Base-by-base conservation (phyloP, 2,888 invertebrate genomes). In the Lithophane semibrunnea region DNA sequence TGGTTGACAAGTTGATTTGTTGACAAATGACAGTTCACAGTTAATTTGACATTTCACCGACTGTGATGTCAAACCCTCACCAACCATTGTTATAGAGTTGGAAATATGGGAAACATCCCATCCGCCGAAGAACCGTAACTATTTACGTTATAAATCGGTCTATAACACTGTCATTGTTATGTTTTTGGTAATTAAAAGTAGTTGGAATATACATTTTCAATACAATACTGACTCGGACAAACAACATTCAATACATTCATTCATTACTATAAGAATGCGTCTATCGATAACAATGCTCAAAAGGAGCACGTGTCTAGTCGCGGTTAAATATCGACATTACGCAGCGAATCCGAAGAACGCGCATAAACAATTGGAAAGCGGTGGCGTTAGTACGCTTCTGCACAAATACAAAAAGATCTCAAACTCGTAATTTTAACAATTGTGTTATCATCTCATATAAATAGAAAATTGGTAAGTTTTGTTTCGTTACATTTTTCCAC, bases 331-430 rank as follows among this genome's bases (percentile, higher is more conserved):
- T 72, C 78, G 74, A 73, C 75, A 82, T 52, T 52, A 78, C 73
- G 54, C 72, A 83, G 83, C 76, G 74, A 78, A 64, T 77, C 70
- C 18, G 58, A 58, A 75, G 52, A 73, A 75, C 86, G 74, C 75
- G 74, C 87, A 79, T 44, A 76, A 73, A 77, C 66, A 77, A 68
- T 76, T 76, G 16, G 18, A 61, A 72, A 69, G 79, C n/a, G 64
- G 54, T 73, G 5, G 75, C 7, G 47, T 18, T 10, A 24, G 29
- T 67, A 76, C 85, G 75, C 42, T 12, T 71, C 61, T 49, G 18
- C n/a, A 4, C 5, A 42, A n/a, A 10, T 52, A 37, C n/a, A 44
- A 24, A 74, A 52, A 42, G 8, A 37, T 52, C 56, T 60, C 5
- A 42, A 24, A 65, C 24, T 72, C 86, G 86, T 74, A 72, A 49